These are phyloP conservation scores for cattle (Bos taurus) DNA, from an alignment of 2,113 vertebrate genomes.

Conservation along the genomic window ARS-UCD2.0 NC_037356.1:16972001-16972500, in stretches of 20 bases:
- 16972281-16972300: not conserved
- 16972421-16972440: slow-evolving; percentile 13
- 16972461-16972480: slow-evolving; percentile 5
- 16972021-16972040: not conserved
- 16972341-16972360: not conserved
- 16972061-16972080: not conserved
- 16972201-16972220: not conserved
- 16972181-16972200: not conserved
- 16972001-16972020: not conserved
- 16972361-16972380: not conserved
- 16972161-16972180: not conserved
- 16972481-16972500: not conserved
- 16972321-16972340: not conserved
- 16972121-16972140: not conserved
- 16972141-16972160: not conserved
- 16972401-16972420: not conserved
- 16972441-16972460: slow-evolving; percentile 33
- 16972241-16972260: not conserved
- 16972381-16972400: slow-evolving; percentile 2
- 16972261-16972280: not conserved
- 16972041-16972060: not conserved
- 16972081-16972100: not conserved
- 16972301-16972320: not conserved
- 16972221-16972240: not conserved
- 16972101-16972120: not conserved